These are phyloP conservation scores for Mixornis gularis DNA, from an alignment of 2,113 vertebrate species.

Conservation along the genomic window DNA sequence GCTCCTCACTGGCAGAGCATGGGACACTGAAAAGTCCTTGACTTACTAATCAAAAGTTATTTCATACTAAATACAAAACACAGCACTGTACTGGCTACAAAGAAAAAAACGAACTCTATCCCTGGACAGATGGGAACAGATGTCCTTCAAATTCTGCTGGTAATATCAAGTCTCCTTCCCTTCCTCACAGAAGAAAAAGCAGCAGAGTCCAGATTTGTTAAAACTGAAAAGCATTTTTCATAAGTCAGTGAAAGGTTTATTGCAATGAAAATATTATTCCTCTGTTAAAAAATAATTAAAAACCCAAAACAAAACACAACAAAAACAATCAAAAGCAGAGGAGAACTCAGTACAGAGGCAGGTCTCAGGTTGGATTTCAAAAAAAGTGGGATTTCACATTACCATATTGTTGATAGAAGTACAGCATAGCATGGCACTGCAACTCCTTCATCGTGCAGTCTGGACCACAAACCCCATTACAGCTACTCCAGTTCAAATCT, in stretches of 20 bases:
- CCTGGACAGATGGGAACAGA: background rate
- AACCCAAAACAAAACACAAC: background rate
- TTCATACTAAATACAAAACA: background rate
- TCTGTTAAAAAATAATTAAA: background rate
- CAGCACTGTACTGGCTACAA: background rate
- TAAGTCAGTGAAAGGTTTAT: background rate
- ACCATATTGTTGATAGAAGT: background rate
- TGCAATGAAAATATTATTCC: background rate
- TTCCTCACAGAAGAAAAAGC: background rate
- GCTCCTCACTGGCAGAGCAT: background rate
- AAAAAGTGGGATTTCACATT: background rate
- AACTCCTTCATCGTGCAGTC: background rate
- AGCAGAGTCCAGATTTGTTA: background rate
- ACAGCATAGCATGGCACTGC: rapidly evolving
- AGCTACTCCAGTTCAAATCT: background rate
- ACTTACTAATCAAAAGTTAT: background rate
- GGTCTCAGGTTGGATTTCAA: background rate
- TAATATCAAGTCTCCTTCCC: background rate
- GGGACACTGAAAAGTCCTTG: background rate
- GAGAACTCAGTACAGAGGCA: background rate
- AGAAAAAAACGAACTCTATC: background rate
- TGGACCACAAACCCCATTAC: background rate
- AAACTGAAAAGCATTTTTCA: background rate
- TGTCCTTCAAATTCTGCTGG: background rate
- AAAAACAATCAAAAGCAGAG: background rate